phyloP scores from a whole-genome alignment of 1,140 invertebrate genomes.

The Solenopsis invicta region DNA sequence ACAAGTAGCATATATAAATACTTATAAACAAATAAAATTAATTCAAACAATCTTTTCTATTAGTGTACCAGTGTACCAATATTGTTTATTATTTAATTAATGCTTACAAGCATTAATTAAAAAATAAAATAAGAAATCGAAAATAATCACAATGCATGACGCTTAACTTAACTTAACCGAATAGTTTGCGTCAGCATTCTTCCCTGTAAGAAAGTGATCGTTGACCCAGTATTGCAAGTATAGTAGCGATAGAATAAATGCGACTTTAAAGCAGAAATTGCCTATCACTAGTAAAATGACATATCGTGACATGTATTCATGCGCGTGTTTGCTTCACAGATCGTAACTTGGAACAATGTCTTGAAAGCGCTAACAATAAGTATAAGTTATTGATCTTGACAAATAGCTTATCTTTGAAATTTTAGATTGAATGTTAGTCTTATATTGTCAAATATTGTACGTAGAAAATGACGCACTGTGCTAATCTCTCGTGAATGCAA shows the following conservation, averaged over 20 bases:
- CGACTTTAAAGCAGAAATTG: not conserved
- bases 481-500: not conserved
- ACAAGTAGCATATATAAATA: no score
- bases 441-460: not conserved
- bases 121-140: not conserved
- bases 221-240: not conserved
- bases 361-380: not conserved
- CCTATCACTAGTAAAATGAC: not conserved
- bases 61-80: not conserved
- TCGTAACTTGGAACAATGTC: not conserved
- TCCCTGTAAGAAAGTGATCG: not conserved
- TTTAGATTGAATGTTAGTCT: not conserved
- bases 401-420: not conserved
- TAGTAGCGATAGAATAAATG: not conserved
- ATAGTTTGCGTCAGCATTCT: not conserved
- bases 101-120: not conserved
- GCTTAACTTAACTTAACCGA: not conserved
- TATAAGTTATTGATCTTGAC: not conserved
- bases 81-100: no score
- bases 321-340: not conserved
- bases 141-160: not conserved
- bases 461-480: not conserved
- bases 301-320: not conserved
- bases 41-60: no score
- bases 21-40: no score